Evolutionary conservation across 2,888 invertebrate species (phyloP), one percentile per base, ranked within the genome.

Genomic region (Cosmia trapezina): DNA sequence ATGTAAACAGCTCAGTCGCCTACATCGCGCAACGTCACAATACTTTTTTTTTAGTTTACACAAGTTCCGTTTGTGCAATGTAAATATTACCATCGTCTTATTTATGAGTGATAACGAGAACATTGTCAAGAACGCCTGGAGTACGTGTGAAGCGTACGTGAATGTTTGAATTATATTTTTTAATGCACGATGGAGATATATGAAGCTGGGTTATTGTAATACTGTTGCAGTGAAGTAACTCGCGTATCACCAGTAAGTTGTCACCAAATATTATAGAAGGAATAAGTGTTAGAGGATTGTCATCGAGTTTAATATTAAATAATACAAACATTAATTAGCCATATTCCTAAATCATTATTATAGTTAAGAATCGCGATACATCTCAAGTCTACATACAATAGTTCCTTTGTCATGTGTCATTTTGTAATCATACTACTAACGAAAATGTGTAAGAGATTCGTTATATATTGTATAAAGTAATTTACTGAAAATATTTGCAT

Each of bases 331-430:
- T 87, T 91, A 92, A 90, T 90, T 91, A 94, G 95, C 93, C 93
- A 93, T 94, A 93, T 92, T 91, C 91, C 91, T 94, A 91, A 92
- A 90, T 91, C 91, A 91, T 90, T 92, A 89, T 89, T 88, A 83
- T 91, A 84, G 76, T 84, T 86, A 83, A 86, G 84, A 87, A 71
- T 91, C 92, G 91, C 91, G 83, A 91, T 90, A 91, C 94, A 94
- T 94, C 93, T 95, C 94, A 93, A 94, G 93, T 95, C 92, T 90
- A 93, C 90, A 93, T 94, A 92, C 96, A 95, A 96, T 94, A 96
- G 96, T 96, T 96, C 96, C 96, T 96, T 94, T 95, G 91, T 94
- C 92, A 95, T 95, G 96, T 96, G 96, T 96, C 96, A 96, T 96
- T 93, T 94, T 90, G 88, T 94, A 93, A 93, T 93, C 93, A 91